Percentiles rank a stretch among this genome's conserved stretches.
phyloP scores from a whole-genome alignment of 2,888 invertebrate genomes.

The Druceiella hillmani region DNA sequence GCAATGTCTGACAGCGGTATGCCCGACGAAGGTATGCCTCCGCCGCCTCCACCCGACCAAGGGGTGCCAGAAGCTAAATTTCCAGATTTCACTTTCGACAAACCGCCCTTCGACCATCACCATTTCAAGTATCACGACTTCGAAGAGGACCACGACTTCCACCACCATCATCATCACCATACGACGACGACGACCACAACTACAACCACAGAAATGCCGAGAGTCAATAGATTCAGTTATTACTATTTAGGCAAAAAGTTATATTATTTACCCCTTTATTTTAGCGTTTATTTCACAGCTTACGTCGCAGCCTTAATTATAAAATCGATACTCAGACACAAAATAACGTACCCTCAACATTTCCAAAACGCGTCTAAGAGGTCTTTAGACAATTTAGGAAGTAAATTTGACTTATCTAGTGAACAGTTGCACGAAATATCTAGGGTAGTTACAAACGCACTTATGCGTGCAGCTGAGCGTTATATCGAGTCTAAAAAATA shows the following conservation, averaged over 20 bases:
- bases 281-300: conserved; percentile 65
- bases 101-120: conserved; percentile 34
- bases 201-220: conserved; percentile 49
- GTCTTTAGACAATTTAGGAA: conserved; percentile 38
- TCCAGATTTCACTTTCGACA: conserved; percentile 22
- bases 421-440: conserved; percentile 48
- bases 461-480: conserved; percentile 39
- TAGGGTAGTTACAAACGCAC: conserved; percentile 40
- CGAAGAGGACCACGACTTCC: conserved; percentile 35
- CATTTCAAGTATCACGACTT: conserved; percentile 35
- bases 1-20: too few species aligned
- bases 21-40: too few species aligned
- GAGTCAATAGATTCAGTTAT: conserved; percentile 63
- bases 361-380: conserved; percentile 41
- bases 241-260: conserved; percentile 70
- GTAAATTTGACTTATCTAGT: conserved; percentile 44
- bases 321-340: conserved; percentile 67
- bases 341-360: conserved; percentile 55
- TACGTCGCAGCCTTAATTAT: conserved; percentile 67
- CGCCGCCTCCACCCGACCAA: conserved; percentile 29
- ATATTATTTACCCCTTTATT: conserved; percentile 70
- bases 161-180: conserved; percentile 35
- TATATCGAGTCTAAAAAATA: conserved; percentile 26
- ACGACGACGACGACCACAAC: conserved; percentile 38
- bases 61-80: conserved; percentile 30